Percentiles rank a stretch among this genome's conserved stretches.
Conservation (phyloP, 2,113 vertebrate genomes). For the Stigmatopora nigra region DNA sequence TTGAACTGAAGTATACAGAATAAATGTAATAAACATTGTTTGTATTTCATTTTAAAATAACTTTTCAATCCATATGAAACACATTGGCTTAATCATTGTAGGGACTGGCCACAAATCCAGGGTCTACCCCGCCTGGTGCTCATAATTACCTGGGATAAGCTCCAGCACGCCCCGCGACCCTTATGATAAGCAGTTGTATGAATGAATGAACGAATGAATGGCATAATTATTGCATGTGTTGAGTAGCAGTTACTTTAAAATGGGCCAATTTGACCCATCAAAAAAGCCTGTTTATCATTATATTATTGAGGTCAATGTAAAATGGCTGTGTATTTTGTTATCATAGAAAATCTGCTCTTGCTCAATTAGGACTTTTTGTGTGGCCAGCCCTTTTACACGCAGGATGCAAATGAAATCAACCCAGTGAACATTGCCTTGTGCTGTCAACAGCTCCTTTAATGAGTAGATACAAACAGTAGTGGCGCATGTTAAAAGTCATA, state of each 20-base stretch:
- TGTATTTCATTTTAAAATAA: neutral
- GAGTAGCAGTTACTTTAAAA: neutral
- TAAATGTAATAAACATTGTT: neutral
- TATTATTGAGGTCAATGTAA: neutral
- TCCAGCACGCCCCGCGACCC: too few relatives aligned
- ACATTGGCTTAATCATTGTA: neutral
- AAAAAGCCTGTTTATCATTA: neutral
- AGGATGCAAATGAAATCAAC: constrained; percentile 43
- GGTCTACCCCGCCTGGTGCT: too few relatives aligned
- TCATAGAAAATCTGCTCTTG: constrained; percentile 3
- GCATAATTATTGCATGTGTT: neutral
- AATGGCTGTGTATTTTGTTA: constrained; percentile 7
- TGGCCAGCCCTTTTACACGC: constrained; percentile 29
- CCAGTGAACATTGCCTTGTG: constrained; percentile 35
- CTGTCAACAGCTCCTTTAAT: constrained; percentile 39
- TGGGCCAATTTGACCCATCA: neutral
- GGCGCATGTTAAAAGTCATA: constrained; percentile 38
- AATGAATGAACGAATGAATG: too few relatives aligned
- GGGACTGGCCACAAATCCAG: too few relatives aligned
- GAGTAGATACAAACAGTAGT: constrained; percentile 34
- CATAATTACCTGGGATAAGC: too few relatives aligned
- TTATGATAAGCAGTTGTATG: too few relatives aligned
- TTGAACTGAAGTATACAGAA: neutral
- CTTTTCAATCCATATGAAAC: neutral
- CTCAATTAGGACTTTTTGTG: constrained; percentile 18